Evolutionary conservation across 37 sponge, comb jelly and placozoan species (phyloP), one percentile per base, ranked within the genome.

Genomic region (Dysidea cf. avara): DNA sequence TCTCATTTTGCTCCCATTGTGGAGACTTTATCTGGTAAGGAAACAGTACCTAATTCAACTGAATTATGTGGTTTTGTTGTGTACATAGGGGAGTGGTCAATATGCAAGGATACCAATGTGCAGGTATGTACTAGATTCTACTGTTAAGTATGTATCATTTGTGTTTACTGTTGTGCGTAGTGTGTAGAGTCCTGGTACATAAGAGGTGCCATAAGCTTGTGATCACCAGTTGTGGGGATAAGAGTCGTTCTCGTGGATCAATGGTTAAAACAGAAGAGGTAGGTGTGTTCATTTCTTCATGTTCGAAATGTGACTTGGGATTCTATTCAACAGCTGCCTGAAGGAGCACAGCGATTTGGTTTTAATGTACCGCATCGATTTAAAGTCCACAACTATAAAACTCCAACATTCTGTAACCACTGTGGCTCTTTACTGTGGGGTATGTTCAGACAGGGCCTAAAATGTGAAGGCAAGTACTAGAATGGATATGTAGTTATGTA

Each of bases 91-190:
- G 97, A 17, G 68, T 94, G 18, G 88, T 90, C 25, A 88, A 88
- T 56, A 97, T 88, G 69, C 99, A 97, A 83, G 99, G 92, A 2
- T 97, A 94, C 72, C 99, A 97, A 56, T 97, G 99, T 71, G 86
- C 85, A 88, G 86, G 96, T 95, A 54, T 64, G 84, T 74, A 3
- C 3, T 25, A 7, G 13, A 61, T 25, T 61, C 12, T 13, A 11
- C 59, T 28, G 9, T 28, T 28, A 11, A 43, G 64, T 25, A 34
- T 66, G 40, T 35, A 37, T 20, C 20, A 40, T 60, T 66, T 38
- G 11, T 63, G 17, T 13, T 31, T 31, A 11, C 59, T 55, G 56
- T 26, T 6, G 25, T 47, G 17, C 56, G 21, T 52, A 95, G 97
- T 93, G 39, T 97, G 99, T 74, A 34, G 64, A 0, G 81, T 73